Evolutionary conservation across 2,888 invertebrate genomes (phyloP).

Genomic region (Sphecodes monilicornis): DNA sequence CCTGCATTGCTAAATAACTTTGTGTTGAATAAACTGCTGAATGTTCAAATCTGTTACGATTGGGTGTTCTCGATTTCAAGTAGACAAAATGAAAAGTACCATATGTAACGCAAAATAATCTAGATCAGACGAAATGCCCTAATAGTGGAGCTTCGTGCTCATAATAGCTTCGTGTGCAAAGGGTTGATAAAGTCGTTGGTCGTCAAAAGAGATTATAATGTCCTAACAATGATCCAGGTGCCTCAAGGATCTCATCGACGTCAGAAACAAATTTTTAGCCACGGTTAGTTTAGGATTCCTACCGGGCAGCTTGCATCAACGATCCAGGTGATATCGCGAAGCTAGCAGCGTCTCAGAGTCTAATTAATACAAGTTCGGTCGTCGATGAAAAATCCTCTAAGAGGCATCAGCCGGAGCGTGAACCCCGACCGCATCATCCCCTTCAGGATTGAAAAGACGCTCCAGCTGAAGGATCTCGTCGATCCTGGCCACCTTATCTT

Average conservation of each 20-base stretch:
- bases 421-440: not conserved
- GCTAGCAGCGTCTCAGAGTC: not conserved
- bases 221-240: not conserved
- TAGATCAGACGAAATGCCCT: no score
- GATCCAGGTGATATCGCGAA: not conserved
- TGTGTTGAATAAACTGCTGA: no score
- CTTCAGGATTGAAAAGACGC: not conserved
- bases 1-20: no score
- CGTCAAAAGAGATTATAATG: not conserved
- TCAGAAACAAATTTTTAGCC: not conserved
- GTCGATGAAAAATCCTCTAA: slow-evolving; percentile 3
- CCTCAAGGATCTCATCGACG: not conserved
- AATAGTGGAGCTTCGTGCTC: no score
- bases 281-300: not conserved
- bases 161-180: no score
- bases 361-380: not conserved
- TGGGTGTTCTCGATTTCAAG: no score
- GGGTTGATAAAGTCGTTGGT: no score
- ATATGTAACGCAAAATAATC: no score
- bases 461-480: slow-evolving; percentile 4
- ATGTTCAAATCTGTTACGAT: no score
- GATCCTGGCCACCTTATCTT: slow-evolving; percentile 21
- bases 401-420: not conserved
- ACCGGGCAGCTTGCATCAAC: not conserved
- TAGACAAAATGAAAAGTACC: no score